phyloP scores from a whole-genome alignment of 2,797 vertebrate species.

The Aplochiton taeniatus region DNA sequence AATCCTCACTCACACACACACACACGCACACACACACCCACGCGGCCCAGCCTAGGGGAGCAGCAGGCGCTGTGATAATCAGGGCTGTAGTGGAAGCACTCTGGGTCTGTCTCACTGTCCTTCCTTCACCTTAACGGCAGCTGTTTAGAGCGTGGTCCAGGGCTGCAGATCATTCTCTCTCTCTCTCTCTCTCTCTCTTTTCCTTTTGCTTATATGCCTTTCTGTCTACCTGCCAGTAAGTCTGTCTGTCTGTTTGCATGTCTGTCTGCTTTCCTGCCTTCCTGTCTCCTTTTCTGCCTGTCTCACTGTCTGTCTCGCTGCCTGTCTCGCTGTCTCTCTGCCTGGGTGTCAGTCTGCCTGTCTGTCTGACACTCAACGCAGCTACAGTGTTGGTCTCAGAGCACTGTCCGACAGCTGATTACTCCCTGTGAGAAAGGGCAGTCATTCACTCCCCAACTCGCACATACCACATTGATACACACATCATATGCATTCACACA shows the following conservation, averaged over 20 bases:
- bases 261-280: neutral
- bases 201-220: too few relatives aligned
- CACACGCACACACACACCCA: neutral
- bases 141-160: conserved; percentile 3
- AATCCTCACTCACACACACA: neutral
- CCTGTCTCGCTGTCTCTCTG: neutral
- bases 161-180: neutral
- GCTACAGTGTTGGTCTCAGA: conserved; percentile 6
- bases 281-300: neutral
- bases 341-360: neutral
- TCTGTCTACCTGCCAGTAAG: too few relatives aligned
- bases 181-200: too few relatives aligned
- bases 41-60: too few relatives aligned
- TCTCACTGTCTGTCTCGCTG: neutral
- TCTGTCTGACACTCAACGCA: neutral
- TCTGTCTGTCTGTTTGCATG: neutral
- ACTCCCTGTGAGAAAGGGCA: conserved; percentile 48
- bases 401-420: conserved; percentile 67
- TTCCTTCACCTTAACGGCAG: conserved; percentile 36
- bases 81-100: conserved; percentile 10
- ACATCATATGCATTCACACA: conserved; percentile 8
- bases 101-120: conserved; percentile 13
- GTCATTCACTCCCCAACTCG: conserved; percentile 20
- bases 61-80: conserved; percentile 9
- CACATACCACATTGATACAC: conserved; percentile 26